phyloP scores from a whole-genome alignment of 2,888 invertebrate species.

The Apeira syringaria region DNA sequence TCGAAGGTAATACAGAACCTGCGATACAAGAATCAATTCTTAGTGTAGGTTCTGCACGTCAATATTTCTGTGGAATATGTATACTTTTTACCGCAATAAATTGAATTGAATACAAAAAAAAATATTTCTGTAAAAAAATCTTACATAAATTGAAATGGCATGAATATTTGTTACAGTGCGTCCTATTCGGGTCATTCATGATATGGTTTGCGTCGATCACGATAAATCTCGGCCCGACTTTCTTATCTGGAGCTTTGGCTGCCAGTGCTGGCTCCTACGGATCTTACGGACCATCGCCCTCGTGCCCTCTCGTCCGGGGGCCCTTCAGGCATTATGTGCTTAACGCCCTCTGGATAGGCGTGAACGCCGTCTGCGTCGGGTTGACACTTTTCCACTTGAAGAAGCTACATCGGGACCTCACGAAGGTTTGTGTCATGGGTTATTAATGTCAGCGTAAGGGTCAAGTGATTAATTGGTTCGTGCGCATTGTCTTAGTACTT shows the following conservation, averaged over 20 bases:
- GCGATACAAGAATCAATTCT: too few relatives aligned
- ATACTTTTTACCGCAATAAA: too few relatives aligned
- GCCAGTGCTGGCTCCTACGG: conserved; percentile 89
- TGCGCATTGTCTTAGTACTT: too few relatives aligned
- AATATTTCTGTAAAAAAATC: too few relatives aligned
- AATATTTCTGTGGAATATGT: too few relatives aligned
- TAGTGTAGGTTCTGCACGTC: too few relatives aligned
- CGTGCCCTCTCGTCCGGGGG: conserved; percentile 93
- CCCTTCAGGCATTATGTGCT: conserved; percentile 95
- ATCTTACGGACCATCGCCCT: conserved; percentile 88
- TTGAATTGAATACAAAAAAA: too few relatives aligned
- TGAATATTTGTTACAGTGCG: conserved; percentile 86
- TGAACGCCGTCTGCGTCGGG: conserved; percentile 93
- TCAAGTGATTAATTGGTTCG: conserved; percentile 15
- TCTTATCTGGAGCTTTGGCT: conserved; percentile 92
- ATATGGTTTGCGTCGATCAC: conserved; percentile 97
- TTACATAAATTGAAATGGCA: conserved; percentile 5
- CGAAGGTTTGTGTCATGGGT: conserved; percentile 79
- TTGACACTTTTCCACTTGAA: conserved; percentile 93
- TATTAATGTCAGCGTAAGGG: conserved; percentile 21
- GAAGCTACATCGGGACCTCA: conserved; percentile 91
- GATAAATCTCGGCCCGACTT: conserved; percentile 94
- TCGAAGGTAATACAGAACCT: too few relatives aligned
- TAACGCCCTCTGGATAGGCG: conserved; percentile 95
- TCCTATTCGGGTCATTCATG: conserved; percentile 95